Base-by-base conservation (phyloP, 2,797 vertebrate species). In the Oreochromis mossambicus region DNA sequence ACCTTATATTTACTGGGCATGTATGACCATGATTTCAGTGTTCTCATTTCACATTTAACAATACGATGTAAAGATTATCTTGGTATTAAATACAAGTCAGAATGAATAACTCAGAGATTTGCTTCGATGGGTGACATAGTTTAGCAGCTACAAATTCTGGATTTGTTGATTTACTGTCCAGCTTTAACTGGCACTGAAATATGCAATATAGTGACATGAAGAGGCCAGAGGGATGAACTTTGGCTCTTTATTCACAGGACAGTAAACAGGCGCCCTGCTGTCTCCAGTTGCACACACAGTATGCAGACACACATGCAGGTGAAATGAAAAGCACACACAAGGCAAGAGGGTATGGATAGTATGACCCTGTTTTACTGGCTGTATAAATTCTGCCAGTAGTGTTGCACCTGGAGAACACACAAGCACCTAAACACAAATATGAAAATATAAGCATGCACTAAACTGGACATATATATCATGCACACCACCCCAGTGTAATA, bases 311-410 rank as follows among this genome's bases (percentile, higher is more conserved):
- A 83, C 82, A 88, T 32, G 46, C 87, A 93, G 85, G 86, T 88
- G 78, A 84, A 83, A 56, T 82, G 81, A 76, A 86, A 89, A 86
- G 70, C 50, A 91, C 83, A 83, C 79, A 83, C 78, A 78, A 75
- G 88, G 93, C 91, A 92, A 92, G 88, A 91, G 89, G 87, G 46
- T 77, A 85, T 86, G 88, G 88, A 93, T 93, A 93, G 91, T 83
- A 86, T 84, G 84, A 94, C 89, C 90, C 83, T 89, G 83, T 92
- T 94, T 94, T 92, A 89, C 88, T 77, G 63, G 81, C 86, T 82
- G 77, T 89, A 92, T 90, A 92, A 90, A 91, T 88, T 83, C 68
- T 87, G 79, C 85, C 70, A 29, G 78, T 34, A 55, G 38, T 52
- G 6, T 43, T 79, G 77, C 91, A 94, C 92, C 87, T 92, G 89